Conservation (phyloP, 2,113 vertebrate genomes). For the Chinchilla lanigera region DNA sequence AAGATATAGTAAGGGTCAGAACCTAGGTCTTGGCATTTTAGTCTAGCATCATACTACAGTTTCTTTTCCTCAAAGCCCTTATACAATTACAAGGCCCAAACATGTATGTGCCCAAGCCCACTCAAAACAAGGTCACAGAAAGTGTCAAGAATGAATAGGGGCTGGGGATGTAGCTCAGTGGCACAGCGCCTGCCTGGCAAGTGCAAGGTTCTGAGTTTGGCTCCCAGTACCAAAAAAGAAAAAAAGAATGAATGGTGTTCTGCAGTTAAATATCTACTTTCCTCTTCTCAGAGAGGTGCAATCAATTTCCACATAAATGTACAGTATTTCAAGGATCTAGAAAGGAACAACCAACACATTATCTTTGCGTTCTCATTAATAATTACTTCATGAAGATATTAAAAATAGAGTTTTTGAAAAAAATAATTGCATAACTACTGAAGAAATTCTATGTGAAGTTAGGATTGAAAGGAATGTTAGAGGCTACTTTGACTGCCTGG, state of each 20-base stretch:
- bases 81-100: neutral
- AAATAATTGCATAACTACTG: neutral
- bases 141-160: neutral
- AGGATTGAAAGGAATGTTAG: neutral
- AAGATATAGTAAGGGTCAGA: neutral
- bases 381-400: neutral
- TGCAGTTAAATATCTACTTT: conserved; percentile 14
- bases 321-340: conserved; percentile 20
- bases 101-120: neutral
- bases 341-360: neutral
- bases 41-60: neutral
- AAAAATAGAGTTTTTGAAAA: neutral
- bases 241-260: neutral
- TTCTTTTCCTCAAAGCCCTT: neutral
- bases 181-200: too few species aligned
- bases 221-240: too few species aligned
- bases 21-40: conserved; percentile 8
- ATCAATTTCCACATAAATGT: neutral
- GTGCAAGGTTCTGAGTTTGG: too few species aligned
- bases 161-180: too few species aligned
- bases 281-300: neutral
- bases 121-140: neutral
- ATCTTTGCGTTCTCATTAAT: neutral
- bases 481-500: neutral
- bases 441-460: neutral